phyloP scores from a whole-genome alignment of 2,797 vertebrate species.

The Pseudotriccus pelzelni region DNA sequence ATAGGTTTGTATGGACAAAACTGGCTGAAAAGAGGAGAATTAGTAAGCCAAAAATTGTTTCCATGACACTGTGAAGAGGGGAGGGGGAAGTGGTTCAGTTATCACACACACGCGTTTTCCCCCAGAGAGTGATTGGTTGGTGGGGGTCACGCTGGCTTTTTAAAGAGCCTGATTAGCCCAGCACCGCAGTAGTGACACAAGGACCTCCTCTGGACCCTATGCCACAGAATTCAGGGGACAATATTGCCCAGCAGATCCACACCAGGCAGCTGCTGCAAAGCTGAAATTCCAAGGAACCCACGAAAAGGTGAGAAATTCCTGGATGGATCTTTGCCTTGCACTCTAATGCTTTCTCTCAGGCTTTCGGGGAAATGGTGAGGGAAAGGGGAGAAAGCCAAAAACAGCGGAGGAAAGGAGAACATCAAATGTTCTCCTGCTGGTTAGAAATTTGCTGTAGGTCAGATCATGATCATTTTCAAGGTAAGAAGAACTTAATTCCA shows the following conservation, averaged over 20 bases:
- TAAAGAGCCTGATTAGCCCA: neutral
- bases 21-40: neutral
- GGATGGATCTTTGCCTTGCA: neutral
- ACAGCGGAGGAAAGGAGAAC: neutral
- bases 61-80: neutral
- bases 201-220: neutral
- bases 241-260: neutral
- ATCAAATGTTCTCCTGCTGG: neutral
- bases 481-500: neutral
- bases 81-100: conserved; percentile 26
- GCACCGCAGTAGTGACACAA: neutral
- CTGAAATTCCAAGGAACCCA: neutral
- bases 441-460: neutral
- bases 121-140: neutral
- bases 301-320: conserved; percentile 14
- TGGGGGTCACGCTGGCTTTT: neutral
- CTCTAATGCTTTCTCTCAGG: neutral
- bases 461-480: neutral
- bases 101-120: neutral
- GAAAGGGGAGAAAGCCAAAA: neutral
- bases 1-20: neutral
- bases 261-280: neutral
- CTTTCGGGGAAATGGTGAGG: neutral
- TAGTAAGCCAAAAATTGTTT: neutral
- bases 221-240: neutral